These are phyloP conservation scores for Drosophila falleni DNA, from an alignment of 2,888 invertebrate genomes.

Conservation along the genomic window DNA sequence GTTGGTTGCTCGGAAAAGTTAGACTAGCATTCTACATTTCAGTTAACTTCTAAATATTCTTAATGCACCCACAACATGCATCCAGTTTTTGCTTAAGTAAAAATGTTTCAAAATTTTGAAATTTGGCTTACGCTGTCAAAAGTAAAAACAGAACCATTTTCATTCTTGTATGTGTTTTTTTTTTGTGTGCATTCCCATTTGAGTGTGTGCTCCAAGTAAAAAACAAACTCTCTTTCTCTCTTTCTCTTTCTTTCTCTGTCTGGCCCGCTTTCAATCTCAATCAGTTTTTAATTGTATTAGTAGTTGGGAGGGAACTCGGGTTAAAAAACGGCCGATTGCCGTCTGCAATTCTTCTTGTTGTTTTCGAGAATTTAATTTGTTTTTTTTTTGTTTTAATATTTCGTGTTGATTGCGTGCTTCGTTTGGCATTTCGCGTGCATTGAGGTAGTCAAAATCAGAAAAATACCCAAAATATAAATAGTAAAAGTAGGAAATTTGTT, in stretches of 20 bases:
- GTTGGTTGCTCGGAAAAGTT: conserved; percentile 34
- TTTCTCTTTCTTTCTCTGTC: conserved; percentile 10
- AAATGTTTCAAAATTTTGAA: conserved; percentile 67
- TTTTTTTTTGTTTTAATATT: conserved; percentile 27
- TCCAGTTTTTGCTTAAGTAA: conserved; percentile 35
- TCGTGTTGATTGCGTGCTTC: conserved; percentile 52
- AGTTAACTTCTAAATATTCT: conserved; percentile 31
- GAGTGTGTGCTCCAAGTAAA: conserved; percentile 55
- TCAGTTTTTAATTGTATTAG: conserved; percentile 52
- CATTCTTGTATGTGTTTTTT: conserved; percentile 54
- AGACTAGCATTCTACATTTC: conserved; percentile 39
- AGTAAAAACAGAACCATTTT: conserved; percentile 82
- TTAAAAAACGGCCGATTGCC: conserved; percentile 35
- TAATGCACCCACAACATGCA: conserved; percentile 51
- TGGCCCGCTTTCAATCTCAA: conserved; percentile 9
- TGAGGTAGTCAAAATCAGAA: conserved; percentile 60
- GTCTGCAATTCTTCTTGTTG: conserved; percentile 27
- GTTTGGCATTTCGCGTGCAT: conserved; percentile 45
- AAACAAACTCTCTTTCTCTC: conserved; percentile 25
- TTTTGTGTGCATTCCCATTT: conserved; percentile 46
- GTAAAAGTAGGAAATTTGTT: conserved; percentile 28
- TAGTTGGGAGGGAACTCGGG: conserved; percentile 45
- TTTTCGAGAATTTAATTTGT: conserved; percentile 26
- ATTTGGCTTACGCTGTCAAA: conserved; percentile 82
- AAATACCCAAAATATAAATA: conserved; percentile 18